A percentile compares a stretch with the other conserved stretches of the same genome.
Evolutionary conservation across 2,888 invertebrate genomes (phyloP).

Genomic region (Prosapia bicincta): DNA sequence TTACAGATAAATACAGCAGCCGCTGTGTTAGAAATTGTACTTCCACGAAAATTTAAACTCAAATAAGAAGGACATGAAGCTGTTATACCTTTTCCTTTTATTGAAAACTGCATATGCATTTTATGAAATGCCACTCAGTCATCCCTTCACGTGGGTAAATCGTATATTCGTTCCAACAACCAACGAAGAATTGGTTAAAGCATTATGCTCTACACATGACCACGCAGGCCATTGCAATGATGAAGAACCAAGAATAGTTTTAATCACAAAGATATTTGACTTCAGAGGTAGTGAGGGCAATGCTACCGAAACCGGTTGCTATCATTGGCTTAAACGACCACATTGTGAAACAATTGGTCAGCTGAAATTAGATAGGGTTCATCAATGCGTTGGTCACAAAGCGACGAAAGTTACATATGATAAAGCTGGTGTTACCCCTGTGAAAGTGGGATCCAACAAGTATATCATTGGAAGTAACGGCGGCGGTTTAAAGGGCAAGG

Average conservation of each 20-base stretch:
- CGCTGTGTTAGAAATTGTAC: too few relatives aligned
- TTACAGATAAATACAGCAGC: too few relatives aligned
- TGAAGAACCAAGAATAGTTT: slow-evolving; percentile 3
- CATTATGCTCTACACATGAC: background rate
- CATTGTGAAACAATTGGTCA: background rate
- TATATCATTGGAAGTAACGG: background rate
- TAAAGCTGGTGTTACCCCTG: background rate
- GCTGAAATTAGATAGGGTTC: background rate
- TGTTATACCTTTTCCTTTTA: too few relatives aligned
- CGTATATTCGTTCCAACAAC: slow-evolving; percentile 6
- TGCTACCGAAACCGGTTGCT: slow-evolving; percentile 11
- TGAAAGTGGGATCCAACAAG: slow-evolving; percentile 24
- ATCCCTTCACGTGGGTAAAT: too few relatives aligned
- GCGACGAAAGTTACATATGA: background rate
- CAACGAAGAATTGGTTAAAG: slow-evolving; percentile 14
- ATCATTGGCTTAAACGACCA: background rate
- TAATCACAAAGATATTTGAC: slow-evolving; percentile 18
- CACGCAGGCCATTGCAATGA: slow-evolving; percentile 5
- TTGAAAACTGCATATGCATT: too few relatives aligned
- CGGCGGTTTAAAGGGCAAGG: slow-evolving; percentile 15
- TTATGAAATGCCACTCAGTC: too few relatives aligned
- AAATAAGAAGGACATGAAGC: too few relatives aligned
- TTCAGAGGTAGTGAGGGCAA: slow-evolving; percentile 11
- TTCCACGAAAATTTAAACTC: too few relatives aligned
- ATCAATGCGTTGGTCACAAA: slow-evolving; percentile 3